Base-by-base conservation (phyloP, 2,797 vertebrate species). In the Ctenochaetus hawaiiensis region DNA sequence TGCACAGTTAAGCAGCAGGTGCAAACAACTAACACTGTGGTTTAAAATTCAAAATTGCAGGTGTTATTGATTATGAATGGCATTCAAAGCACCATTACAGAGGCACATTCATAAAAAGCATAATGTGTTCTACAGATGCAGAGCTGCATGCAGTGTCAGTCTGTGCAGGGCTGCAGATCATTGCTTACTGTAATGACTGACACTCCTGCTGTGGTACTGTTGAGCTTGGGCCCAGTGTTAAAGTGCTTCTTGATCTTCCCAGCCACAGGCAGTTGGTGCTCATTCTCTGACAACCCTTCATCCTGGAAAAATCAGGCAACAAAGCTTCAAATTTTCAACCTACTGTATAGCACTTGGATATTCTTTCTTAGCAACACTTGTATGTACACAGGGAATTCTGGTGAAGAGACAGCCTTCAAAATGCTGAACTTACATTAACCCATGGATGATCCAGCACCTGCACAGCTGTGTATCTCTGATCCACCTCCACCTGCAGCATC, bases 201-300 rank as follows among this genome's bases (percentile, higher is more conserved):
- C 80, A 99, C 97, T 90, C 98, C 98, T 14, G 98, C 98, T 13
- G 97, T 87, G 5, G 96, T 98, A 95, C 93, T 97, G 90, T 93
- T 96, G 20, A 94, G 94, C 82, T 97, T 98, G 49, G 97, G 96
- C 62, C 96, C 94, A 1, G 95, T 96, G 93, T 98, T 97, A 92
- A 99, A 99, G 91, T 99, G 96, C 89, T 99, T 99, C 95, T 97
- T 98, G 89, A 99, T 97, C 93, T 98, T 98, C 58, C 97, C 97
- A 66, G 98, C 97, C 78, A 99, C 97, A n/a, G 96, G 96, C 76
- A 99, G 95, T 92, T 98, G 97, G 84, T 96, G 96, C 9, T 97
- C 96, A 20, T 96, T 97, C 92, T 97, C 97, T 58, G 96, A 95
- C 85, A 94, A 91, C 39, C 96, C 96, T 51, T 99, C 97, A 53